Evolutionary conservation across 2,113 vertebrate species (phyloP).

Genomic region (Nyctibius bracteatus): DNA sequence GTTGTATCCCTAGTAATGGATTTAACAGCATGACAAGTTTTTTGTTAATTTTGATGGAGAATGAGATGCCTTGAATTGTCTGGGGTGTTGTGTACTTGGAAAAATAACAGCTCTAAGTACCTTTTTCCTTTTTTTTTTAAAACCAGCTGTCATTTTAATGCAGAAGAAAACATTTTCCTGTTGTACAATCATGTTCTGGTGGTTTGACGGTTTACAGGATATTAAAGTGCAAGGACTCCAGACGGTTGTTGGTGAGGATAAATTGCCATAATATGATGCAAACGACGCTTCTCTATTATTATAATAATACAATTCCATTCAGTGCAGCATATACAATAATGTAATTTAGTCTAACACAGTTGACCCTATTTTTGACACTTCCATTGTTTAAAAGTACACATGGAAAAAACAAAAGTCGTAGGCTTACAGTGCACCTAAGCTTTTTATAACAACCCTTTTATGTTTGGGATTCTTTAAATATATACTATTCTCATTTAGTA

Average conservation of each 20-base stretch:
- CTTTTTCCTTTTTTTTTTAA: constrained; percentile 60
- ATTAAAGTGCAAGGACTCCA: constrained; percentile 74
- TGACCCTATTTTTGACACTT: constrained; percentile 81
- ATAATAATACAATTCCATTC: constrained; percentile 76
- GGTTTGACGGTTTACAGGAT: constrained; percentile 83
- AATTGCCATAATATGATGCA: constrained; percentile 81
- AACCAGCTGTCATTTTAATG: constrained; percentile 76
- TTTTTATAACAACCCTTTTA: constrained; percentile 81
- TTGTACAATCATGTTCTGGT: constrained; percentile 89
- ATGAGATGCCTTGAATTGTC: constrained; percentile 83
- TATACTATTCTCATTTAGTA: constrained; percentile 86
- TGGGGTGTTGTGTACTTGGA: constrained; percentile 84
- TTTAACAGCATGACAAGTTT: constrained; percentile 83
- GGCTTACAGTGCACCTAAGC: constrained; percentile 83
- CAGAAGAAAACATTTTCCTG: constrained; percentile 77
- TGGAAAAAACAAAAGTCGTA: constrained; percentile 77
- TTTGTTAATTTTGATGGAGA: constrained; percentile 76
- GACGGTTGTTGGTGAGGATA: constrained; percentile 76
- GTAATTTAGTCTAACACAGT: constrained; percentile 78
- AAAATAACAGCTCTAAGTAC: constrained; percentile 79
- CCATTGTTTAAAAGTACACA: constrained; percentile 79
- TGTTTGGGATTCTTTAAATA: constrained; percentile 80
- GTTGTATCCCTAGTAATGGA: constrained; percentile 80
- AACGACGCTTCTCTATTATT: constrained; percentile 75
- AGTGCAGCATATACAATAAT: constrained; percentile 72